phyloP scores from a whole-genome alignment of 2,797 vertebrate genomes.

The Dromococcyx pavoninus region DNA sequence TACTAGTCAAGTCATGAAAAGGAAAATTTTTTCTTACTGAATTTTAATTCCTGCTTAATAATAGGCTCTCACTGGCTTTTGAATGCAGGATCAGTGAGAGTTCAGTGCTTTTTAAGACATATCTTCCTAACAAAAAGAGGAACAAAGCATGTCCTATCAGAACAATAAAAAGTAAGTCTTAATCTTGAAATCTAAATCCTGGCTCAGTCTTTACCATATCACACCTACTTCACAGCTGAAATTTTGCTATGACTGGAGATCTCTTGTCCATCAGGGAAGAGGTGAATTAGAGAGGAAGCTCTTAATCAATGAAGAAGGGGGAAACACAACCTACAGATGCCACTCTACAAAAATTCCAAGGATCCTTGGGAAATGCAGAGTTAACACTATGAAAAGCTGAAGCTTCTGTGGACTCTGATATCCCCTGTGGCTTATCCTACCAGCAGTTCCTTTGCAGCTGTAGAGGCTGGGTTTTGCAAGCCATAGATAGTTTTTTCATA shows the following conservation, averaged over 20 bases:
- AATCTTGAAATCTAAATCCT: background rate
- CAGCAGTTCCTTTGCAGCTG: background rate
- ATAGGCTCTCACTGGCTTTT: slow-evolving; percentile 9
- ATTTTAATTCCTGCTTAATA: slow-evolving; percentile 26
- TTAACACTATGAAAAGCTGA: background rate
- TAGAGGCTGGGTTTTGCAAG: background rate
- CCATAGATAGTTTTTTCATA: background rate
- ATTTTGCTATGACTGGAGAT: background rate
- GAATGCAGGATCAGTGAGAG: slow-evolving; percentile 3
- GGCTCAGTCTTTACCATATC: background rate
- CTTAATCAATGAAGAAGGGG: background rate
- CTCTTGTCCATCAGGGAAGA: background rate
- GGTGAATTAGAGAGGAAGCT: background rate
- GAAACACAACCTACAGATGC: background rate
- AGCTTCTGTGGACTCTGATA: background rate
- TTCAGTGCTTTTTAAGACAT: background rate
- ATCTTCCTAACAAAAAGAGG: background rate
- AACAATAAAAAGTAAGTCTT: background rate
- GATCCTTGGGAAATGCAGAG: background rate
- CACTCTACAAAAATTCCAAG: background rate
- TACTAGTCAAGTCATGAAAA: background rate
- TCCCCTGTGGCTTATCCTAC: background rate
- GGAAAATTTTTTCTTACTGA: background rate
- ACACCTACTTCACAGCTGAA: background rate
- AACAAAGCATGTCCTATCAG: background rate